Conservation (phyloP, 2,113 vertebrate species). For the Nothoprocta perdicaria region DNA sequence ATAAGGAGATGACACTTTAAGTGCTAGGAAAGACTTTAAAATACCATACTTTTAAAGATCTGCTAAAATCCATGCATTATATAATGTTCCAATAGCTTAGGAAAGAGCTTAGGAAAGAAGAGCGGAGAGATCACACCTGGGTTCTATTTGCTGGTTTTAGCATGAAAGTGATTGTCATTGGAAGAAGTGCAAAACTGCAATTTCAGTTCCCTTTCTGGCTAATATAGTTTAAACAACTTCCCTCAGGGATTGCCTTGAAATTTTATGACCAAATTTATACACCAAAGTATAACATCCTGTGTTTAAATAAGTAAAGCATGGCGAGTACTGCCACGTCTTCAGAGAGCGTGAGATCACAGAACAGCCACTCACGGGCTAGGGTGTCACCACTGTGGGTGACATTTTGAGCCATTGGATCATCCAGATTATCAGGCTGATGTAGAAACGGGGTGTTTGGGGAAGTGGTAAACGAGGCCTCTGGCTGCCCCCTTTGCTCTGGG, state of each 20-base stretch:
- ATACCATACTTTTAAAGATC: background rate
- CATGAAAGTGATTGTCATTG: background rate
- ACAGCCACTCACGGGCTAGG: background rate
- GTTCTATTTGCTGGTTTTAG: background rate
- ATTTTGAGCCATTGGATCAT: background rate
- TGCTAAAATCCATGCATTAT: background rate
- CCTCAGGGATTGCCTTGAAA: background rate
- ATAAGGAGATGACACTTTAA: background rate
- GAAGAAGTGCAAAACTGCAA: conserved; percentile 29
- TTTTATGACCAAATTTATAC: background rate
- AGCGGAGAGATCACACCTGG: background rate
- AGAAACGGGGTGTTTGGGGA: background rate
- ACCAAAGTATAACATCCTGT: background rate
- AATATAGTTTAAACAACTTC: conserved; percentile 16
- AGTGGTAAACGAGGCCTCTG: background rate
- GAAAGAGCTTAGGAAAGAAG: background rate
- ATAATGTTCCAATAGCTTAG: background rate
- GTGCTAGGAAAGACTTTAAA: background rate
- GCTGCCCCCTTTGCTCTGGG: background rate
- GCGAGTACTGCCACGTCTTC: background rate
- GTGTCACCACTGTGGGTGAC: background rate
- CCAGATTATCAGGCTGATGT: background rate
- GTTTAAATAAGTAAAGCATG: background rate
- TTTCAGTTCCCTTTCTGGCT: conserved; percentile 53
- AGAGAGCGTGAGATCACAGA: background rate